These are phyloP conservation scores for Pseudomugil tenellus DNA, from an alignment of 2,797 vertebrate species.

Conservation along the genomic window DNA sequence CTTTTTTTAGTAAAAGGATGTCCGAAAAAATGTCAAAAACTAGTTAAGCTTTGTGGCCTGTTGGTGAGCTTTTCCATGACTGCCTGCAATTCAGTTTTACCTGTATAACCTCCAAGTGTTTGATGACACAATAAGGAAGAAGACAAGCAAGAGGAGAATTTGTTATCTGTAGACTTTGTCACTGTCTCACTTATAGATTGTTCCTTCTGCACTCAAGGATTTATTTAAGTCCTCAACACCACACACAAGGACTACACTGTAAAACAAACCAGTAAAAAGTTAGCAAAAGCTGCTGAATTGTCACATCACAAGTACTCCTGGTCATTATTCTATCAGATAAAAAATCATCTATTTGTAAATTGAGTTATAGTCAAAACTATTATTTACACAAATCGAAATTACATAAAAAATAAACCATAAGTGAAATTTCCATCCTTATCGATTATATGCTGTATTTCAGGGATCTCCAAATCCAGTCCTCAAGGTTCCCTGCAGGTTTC, in stretches of 20 bases:
- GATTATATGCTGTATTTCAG: no score
- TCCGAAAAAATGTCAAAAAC: slow-evolving; percentile 19
- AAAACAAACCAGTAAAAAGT: slow-evolving; percentile 1
- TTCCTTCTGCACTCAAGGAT: slow-evolving; percentile 14
- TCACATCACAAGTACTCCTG: background rate
- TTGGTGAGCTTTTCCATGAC: slow-evolving; percentile 30
- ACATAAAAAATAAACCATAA: no score
- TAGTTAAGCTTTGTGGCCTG: slow-evolving; percentile 45
- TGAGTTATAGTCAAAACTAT: no score
- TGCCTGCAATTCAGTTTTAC: slow-evolving; percentile 58
- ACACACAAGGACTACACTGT: background rate
- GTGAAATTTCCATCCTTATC: no score
- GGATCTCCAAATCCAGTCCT: no score
- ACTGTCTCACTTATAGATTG: slow-evolving; percentile 11
- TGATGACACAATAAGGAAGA: slow-evolving; percentile 44
- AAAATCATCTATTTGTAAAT: no score
- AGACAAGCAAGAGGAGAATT: slow-evolving; percentile 31
- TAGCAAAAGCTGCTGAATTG: background rate
- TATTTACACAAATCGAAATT: no score
- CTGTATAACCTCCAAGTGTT: slow-evolving; percentile 24
- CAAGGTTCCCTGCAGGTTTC: no score
- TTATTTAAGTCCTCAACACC: slow-evolving; percentile 6
- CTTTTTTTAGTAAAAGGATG: background rate
- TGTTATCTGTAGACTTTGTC: slow-evolving; percentile 24
- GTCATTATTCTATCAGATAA: no score